Percentiles rank a stretch among this genome's conserved stretches.
phyloP scores from a whole-genome alignment of 2,113 vertebrate genomes.

The Hydrolagus affinis region DNA sequence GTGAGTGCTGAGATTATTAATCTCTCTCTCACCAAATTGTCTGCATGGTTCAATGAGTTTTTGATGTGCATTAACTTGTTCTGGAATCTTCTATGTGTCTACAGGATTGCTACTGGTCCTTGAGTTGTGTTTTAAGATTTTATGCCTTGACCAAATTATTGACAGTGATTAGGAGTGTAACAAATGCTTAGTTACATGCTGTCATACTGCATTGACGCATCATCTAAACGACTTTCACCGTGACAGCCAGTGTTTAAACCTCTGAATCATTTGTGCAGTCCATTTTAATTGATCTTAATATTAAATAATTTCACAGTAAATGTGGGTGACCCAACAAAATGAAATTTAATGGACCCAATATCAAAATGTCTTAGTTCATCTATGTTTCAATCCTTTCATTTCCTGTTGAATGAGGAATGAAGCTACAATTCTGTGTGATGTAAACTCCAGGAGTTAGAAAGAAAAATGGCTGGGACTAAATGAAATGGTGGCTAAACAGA shows the following conservation, averaged over 20 bases:
- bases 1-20: background rate
- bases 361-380: background rate
- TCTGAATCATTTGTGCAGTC: background rate
- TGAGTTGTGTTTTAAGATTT: slow-evolving; percentile 1
- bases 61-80: background rate
- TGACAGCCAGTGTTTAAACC: slow-evolving; percentile 4
- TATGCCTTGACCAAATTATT: background rate
- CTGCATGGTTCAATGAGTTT: background rate
- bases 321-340: background rate
- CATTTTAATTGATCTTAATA: background rate
- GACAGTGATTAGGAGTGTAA: background rate
- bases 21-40: background rate
- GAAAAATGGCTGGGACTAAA: no score
- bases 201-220: background rate
- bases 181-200: background rate
- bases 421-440: no score
- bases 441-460: no score
- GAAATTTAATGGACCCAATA: background rate
- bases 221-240: background rate
- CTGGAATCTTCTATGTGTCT: background rate
- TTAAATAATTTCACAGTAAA: slow-evolving; percentile 1
- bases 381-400: background rate
- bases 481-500: no score
- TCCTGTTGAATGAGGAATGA: no score
- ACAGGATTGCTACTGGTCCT: background rate